These are phyloP conservation scores for Gouania willdenowi DNA, from an alignment of 2,797 vertebrate species.

Conservation along the genomic window DNA sequence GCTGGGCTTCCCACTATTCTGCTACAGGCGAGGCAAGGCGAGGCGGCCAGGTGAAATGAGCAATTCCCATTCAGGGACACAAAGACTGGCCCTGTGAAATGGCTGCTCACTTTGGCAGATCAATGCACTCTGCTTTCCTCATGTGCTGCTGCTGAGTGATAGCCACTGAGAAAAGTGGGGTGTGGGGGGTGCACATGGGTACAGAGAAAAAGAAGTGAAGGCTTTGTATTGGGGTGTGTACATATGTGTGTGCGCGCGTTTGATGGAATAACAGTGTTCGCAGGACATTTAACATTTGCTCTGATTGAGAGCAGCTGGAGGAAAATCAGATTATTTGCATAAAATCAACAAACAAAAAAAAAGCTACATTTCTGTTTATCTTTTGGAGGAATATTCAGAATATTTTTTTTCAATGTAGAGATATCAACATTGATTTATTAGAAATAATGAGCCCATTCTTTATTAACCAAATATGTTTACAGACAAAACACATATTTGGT, in stretches of 20 bases:
- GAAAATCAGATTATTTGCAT: conserved; percentile 72
- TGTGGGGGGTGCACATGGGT: background rate
- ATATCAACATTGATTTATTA: too few relatives aligned
- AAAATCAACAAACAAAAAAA: conserved; percentile 73
- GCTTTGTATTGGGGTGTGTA: conserved; percentile 3
- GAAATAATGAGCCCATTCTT: too few relatives aligned
- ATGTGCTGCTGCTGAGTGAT: conserved; percentile 75
- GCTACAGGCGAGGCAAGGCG: conserved; percentile 45
- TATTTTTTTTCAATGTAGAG: too few relatives aligned
- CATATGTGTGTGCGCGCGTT: conserved; percentile 5
- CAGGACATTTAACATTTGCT: conserved; percentile 83
- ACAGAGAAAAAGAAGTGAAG: background rate
- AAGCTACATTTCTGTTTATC: conserved; percentile 61
- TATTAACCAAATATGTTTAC: too few relatives aligned
- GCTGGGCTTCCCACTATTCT: conserved; percentile 42
- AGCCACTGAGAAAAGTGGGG: conserved; percentile 46
- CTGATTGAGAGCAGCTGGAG: conserved; percentile 77
- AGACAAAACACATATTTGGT: too few relatives aligned
- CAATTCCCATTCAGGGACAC: conserved; percentile 68
- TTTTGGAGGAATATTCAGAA: conserved; percentile 45
- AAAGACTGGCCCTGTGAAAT: conserved; percentile 55
- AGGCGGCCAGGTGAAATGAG: conserved; percentile 66
- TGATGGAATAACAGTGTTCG: conserved; percentile 62
- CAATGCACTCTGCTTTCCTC: conserved; percentile 56
- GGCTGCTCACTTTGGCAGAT: conserved; percentile 70